These are phyloP conservation scores for Cyclura pinguis DNA, from an alignment of 2,797 vertebrate genomes.

Conservation along the genomic window DNA sequence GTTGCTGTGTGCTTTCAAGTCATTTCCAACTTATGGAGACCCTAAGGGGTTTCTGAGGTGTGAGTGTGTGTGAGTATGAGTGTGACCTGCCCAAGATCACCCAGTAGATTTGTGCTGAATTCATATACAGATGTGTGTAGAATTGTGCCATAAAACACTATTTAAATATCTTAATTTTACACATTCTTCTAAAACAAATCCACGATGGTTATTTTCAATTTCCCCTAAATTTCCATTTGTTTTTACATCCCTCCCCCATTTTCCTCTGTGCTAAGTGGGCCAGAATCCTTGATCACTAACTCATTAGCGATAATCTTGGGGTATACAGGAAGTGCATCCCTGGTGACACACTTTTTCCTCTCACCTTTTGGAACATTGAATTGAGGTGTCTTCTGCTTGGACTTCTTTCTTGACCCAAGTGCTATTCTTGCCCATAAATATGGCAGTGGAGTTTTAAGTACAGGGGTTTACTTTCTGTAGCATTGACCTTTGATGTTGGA, in stretches of 20 bases:
- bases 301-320: background rate
- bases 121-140: background rate
- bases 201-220: background rate
- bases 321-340: background rate
- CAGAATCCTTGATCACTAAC: background rate
- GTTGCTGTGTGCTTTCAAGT: too few relatives aligned
- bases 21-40: too few relatives aligned
- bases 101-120: background rate
- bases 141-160: background rate
- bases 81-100: too few relatives aligned
- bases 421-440: background rate
- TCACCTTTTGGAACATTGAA: background rate
- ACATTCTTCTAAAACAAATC: background rate
- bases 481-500: background rate
- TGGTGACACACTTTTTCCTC: background rate
- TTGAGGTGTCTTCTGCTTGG: background rate
- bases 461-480: too few relatives aligned
- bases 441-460: background rate
- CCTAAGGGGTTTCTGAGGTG: too few relatives aligned
- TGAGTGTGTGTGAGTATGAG: too few relatives aligned
- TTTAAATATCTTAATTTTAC: background rate
- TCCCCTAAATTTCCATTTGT: background rate
- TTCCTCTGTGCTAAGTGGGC: background rate
- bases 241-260: background rate
- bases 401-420: background rate